phyloP scores from a whole-genome alignment of 2,113 vertebrate species.

The Eretmochelys imbricata region DNA sequence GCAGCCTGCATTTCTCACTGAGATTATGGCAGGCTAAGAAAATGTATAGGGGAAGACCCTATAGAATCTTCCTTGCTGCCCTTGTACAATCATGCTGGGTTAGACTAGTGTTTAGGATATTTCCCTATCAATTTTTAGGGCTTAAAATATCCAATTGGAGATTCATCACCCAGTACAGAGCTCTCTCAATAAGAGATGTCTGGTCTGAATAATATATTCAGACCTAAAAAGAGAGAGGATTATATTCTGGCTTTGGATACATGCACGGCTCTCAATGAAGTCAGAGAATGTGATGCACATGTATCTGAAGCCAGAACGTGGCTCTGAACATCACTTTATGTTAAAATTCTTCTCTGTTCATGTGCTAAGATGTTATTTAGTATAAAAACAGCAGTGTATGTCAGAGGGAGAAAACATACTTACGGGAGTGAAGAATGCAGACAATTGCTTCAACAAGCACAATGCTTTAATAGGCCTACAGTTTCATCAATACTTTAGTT shows the following conservation, averaged over 20 bases:
- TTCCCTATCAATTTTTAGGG: not conserved
- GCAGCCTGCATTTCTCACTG: not conserved
- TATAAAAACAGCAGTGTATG: not conserved
- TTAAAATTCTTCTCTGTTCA: not conserved
- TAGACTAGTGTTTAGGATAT: not conserved
- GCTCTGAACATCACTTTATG: not conserved
- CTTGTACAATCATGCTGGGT: not conserved
- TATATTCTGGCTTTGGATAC: not conserved
- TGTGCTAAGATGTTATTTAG: not conserved
- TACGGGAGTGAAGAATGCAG: not conserved
- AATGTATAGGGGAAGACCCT: not conserved
- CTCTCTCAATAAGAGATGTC: not conserved
- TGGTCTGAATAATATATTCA: not conserved
- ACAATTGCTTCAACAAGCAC: not conserved
- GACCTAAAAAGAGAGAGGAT: not conserved
- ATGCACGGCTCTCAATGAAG: not conserved
- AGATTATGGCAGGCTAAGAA: not conserved
- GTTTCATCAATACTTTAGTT: not conserved
- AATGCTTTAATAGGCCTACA: not conserved
- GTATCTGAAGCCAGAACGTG: not conserved
- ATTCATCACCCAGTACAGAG: not conserved
- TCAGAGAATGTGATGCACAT: not conserved
- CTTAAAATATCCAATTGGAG: not conserved
- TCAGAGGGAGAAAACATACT: not conserved
- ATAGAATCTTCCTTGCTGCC: not conserved